Percentiles rank a stretch among this genome's conserved stretches.
phyloP scores from a whole-genome alignment of 2,888 invertebrate genomes.

The Andrena dorsata region DNA sequence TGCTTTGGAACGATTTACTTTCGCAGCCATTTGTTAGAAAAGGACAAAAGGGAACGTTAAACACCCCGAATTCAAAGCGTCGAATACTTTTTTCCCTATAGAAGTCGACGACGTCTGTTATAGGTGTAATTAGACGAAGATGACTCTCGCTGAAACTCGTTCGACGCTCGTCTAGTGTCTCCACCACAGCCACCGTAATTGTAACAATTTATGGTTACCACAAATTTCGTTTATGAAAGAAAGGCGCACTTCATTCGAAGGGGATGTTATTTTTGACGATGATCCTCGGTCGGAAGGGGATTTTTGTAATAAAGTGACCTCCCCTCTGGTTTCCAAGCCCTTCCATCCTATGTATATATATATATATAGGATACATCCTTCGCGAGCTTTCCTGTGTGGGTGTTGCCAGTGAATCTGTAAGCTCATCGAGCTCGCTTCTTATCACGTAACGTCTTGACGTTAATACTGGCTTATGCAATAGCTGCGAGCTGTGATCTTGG shows the following conservation, averaged over 20 bases:
- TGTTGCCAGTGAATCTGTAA: constrained; percentile 1
- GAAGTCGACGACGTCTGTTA: neutral
- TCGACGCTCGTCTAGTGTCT: neutral
- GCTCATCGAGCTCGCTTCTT: constrained; percentile 7
- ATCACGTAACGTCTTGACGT: constrained; percentile 29
- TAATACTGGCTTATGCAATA: constrained; percentile 31
- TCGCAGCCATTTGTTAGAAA: too few relatives aligned
- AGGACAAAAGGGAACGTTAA: neutral
- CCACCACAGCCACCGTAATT: neutral
- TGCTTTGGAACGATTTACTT: too few relatives aligned
- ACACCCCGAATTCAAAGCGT: neutral
- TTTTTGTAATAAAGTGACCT: constrained; percentile 47
- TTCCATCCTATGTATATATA: too few relatives aligned
- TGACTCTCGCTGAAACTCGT: neutral
- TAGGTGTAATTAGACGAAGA: constrained; percentile 13
- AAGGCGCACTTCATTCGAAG: neutral
- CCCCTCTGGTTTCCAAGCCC: constrained; percentile 9
- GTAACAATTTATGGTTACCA: constrained; percentile 14
- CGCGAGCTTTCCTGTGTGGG: neutral
- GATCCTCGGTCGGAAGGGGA: constrained; percentile 18
- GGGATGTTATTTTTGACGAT: constrained; percentile 18
- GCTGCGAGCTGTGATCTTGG: neutral
- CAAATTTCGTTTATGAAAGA: constrained; percentile 44
- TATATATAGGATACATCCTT: too few relatives aligned
- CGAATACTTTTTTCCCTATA: neutral